Evolutionary conservation across 2,113 vertebrate genomes (phyloP), one percentile per base, ranked within the genome.

Genomic region (Scalopus aquaticus): DNA sequence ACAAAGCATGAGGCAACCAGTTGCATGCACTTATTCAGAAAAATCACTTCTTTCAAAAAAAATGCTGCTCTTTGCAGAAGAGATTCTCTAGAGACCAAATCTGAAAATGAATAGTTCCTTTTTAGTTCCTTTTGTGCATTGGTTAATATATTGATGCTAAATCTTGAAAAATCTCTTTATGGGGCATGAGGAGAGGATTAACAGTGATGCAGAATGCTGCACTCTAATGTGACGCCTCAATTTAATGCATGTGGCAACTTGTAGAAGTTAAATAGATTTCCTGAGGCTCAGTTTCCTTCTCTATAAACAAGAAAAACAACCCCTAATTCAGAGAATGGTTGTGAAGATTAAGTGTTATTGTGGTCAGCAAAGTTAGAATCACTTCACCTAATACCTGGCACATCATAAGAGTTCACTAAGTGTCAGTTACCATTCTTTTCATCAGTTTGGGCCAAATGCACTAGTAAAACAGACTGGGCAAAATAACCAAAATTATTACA

Each of bases 31-130:
- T 74, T 87, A 64, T 49, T 62, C 24, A 12, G 67, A 15, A 39
- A 76, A 72, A 42, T 32, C 1, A 51, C 4, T 56, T 82, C 17
- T 42, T 35, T 2, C 24, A 74, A 79, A 58, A 72, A 90, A 16
- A 60, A 62, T 51, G 15, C 9, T 81, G n/a, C 37, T 81, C 37
- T 72, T 87, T 76, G 81, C 15, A 28, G 28, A 73, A 96, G 5
- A 90, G 13, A 44, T 56, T 70, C 39, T 79, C 49, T 90, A 69
- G 11, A 93, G 32, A 69, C 83, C 32, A 85, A 92, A 87, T 49
- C 15, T 54, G 62, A 90, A 96, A 72, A 65, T 69, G 54, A 95
- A 70, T 19, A 37, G n/a, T n/a, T n/a, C n/a, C n/a, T n/a, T 70
- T 83, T 85, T 60, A 28, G 7, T 73, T 90, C 42, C 26, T 10